Conservation (phyloP, 2,113 vertebrate species). For the Lycaon pictus region DNA sequence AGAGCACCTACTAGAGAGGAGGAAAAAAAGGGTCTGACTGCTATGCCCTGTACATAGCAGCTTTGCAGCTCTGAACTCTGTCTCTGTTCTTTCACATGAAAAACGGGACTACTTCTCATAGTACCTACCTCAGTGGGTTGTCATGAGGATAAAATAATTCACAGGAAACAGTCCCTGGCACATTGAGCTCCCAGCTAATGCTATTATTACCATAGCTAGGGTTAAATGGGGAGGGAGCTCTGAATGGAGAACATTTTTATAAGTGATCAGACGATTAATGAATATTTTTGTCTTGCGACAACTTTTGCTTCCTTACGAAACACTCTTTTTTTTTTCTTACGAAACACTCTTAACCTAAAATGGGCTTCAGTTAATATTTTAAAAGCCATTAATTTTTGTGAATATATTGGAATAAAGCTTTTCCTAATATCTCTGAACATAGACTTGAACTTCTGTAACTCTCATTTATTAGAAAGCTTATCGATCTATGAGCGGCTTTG, state of each 20-base stretch:
- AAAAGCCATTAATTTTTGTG: constrained; percentile 33
- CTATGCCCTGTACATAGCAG: neutral
- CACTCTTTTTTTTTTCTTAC: neutral
- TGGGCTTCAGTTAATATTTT: neutral
- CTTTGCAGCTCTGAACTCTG: too few relatives aligned
- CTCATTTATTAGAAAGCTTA: neutral
- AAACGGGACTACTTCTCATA: neutral
- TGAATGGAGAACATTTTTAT: neutral
- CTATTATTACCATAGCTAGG: neutral
- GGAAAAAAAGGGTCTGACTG: neutral
- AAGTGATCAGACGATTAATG: neutral
- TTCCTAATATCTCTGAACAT: neutral
- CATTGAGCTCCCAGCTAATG: neutral
- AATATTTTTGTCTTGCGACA: neutral
- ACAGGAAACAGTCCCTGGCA: neutral
- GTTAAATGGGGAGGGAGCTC: neutral
- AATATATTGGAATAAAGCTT: constrained; percentile 22
- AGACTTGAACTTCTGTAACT: neutral
- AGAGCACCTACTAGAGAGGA: neutral
- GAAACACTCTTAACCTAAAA: neutral
- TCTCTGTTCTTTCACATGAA: neutral
- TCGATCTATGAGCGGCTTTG: neutral
- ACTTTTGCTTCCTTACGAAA: neutral
- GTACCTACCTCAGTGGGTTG: neutral
- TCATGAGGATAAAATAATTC: neutral